Evolutionary conservation across 2,888 invertebrate species (phyloP).

Genomic region (Nymphalis c-album): DNA sequence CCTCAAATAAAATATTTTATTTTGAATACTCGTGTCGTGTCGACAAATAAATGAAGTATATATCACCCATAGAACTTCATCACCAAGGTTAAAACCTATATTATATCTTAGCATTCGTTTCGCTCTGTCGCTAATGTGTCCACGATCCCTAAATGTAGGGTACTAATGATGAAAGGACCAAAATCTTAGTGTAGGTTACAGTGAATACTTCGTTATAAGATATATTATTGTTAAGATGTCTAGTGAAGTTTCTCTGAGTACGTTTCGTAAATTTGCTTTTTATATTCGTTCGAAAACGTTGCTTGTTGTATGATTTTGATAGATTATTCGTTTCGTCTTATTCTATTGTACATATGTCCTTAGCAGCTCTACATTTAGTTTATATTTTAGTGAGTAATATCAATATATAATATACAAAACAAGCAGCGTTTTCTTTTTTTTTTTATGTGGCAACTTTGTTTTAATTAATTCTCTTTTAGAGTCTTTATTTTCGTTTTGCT

Average conservation of each 20-base stretch:
- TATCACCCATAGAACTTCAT: no score
- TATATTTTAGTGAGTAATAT: neutral
- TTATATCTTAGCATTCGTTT: neutral
- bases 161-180: constrained; percentile 67
- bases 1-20: no score
- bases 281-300: constrained; percentile 34
- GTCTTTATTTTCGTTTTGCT: constrained; percentile 39
- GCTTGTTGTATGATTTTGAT: constrained; percentile 11
- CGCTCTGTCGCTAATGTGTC: neutral
- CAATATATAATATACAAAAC: neutral
- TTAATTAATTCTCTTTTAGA: neutral
- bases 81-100: no score
- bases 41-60: no score
- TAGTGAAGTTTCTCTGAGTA: constrained; percentile 54
- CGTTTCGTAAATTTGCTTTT: constrained; percentile 60
- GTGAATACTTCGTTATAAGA: constrained; percentile 66
- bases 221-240: constrained; percentile 59
- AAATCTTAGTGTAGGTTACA: constrained; percentile 70
- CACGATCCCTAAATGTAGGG: constrained; percentile 17
- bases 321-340: constrained; percentile 12
- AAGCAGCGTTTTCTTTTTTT: constrained; percentile 15
- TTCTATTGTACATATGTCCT: constrained; percentile 9
- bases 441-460: constrained; percentile 52
- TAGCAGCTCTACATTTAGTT: constrained; percentile 4
- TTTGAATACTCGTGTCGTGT: no score